Percentiles rank a stretch among this genome's conserved stretches.
Evolutionary conservation across 1,140 invertebrate species (phyloP).

Genomic region (Dendrolimus kikuchii): DNA sequence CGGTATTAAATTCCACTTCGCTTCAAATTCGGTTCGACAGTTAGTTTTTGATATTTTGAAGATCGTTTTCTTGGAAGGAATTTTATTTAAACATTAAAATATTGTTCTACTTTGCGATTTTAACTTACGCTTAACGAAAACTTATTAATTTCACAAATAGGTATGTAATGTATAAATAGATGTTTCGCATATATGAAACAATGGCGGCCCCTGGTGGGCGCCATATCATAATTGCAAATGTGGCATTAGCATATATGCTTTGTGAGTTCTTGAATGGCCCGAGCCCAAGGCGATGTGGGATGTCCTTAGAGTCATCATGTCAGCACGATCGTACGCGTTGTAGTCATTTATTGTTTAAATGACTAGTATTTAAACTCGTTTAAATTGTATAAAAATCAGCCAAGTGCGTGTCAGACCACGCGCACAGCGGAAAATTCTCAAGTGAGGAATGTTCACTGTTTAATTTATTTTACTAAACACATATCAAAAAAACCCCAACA

Average conservation of each 20-base stretch:
- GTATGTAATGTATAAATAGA: conserved; percentile 17
- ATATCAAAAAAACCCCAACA: no score
- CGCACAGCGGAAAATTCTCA: no score
- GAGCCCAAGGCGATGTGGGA: conserved; percentile 41
- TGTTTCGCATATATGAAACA: conserved; percentile 37
- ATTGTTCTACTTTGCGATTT: background rate
- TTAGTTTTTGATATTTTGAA: conserved; percentile 9
- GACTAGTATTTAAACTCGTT: no score
- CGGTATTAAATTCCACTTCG: conserved; percentile 21
- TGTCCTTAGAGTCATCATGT: conserved; percentile 31
- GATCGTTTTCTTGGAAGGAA: conserved; percentile 1
- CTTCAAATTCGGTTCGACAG: conserved; percentile 4
- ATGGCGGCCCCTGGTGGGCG: conserved; percentile 52
- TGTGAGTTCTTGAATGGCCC: conserved; percentile 43
- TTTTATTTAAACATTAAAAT: background rate
- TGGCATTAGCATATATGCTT: conserved; percentile 59
- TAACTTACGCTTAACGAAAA: background rate
- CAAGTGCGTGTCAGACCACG: no score
- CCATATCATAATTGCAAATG: conserved; percentile 65
- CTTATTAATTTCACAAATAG: background rate
- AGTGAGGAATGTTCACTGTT: no score
- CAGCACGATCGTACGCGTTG: conserved; percentile 9
- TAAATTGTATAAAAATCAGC: no score
- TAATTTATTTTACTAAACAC: no score
- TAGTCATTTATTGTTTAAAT: no score